These are phyloP conservation scores for Drosophila paramelanica DNA, from an alignment of 2,888 invertebrate genomes.

Conservation along the genomic window DNA sequence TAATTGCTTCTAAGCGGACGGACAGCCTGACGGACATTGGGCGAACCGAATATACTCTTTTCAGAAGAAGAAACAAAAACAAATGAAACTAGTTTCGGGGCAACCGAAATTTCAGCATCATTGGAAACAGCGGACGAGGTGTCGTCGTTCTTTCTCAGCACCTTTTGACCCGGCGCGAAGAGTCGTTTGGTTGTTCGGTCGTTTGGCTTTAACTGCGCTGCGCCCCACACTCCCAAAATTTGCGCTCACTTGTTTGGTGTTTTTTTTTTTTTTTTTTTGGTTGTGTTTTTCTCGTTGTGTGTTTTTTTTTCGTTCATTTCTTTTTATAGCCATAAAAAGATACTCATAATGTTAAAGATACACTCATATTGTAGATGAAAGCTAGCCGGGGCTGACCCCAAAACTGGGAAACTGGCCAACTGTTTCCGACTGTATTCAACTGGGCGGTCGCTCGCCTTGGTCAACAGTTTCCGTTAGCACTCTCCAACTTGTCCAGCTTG, in stretches of 20 bases:
- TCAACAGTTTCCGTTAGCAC: constrained; percentile 68
- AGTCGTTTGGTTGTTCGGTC: constrained; percentile 26
- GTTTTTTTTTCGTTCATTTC: constrained; percentile 1
- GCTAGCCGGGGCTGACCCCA: constrained; percentile 64
- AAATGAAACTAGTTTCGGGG: constrained; percentile 60
- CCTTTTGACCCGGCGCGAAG: constrained; percentile 69
- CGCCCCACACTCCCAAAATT: constrained; percentile 47
- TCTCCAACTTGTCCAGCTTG: constrained; percentile 57
- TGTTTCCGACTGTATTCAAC: constrained; percentile 20
- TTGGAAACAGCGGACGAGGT: constrained; percentile 11
- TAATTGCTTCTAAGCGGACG: too few relatives aligned
- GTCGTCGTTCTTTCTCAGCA: constrained; percentile 73
- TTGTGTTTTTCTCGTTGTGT: neutral
- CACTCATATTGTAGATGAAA: constrained; percentile 64
- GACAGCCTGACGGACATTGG: too few relatives aligned
- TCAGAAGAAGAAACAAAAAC: too few relatives aligned
- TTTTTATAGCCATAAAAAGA: constrained; percentile 70
- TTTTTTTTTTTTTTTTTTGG: too few relatives aligned
- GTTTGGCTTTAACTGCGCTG: constrained; percentile 56
- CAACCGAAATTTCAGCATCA: constrained; percentile 54
- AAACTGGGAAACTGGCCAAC: constrained; percentile 55
- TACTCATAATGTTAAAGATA: constrained; percentile 40
- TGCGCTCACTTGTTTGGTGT: constrained; percentile 36
- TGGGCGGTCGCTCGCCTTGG: constrained; percentile 39
- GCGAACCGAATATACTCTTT: too few relatives aligned